Conservation (phyloP, 2,797 vertebrate genomes). For the Catharus ustulatus region DNA sequence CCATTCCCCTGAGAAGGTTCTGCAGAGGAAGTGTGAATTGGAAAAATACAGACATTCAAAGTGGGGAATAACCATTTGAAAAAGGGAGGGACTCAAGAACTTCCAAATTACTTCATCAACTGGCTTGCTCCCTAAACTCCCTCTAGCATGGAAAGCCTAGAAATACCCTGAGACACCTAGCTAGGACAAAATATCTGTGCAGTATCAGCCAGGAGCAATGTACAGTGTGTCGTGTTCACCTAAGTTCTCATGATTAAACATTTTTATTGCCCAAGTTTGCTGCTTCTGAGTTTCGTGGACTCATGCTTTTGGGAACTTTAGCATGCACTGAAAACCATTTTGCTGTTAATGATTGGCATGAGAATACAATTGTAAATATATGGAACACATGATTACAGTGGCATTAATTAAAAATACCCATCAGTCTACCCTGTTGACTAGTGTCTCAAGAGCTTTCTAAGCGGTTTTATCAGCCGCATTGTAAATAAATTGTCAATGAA, state of each 20-base stretch:
- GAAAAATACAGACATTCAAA: not conserved
- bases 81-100: not conserved
- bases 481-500: slow-evolving; percentile 66
- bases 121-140: not conserved
- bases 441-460: slow-evolving; percentile 56
- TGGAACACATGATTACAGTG: not conserved
- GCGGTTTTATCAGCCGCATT: slow-evolving; percentile 50
- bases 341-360: not conserved
- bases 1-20: not conserved
- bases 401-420: slow-evolving; percentile 59
- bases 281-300: not conserved
- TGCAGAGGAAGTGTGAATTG: not conserved
- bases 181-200: not conserved
- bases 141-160: not conserved
- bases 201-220: not conserved
- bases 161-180: not conserved
- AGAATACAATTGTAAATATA: not conserved
- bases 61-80: not conserved
- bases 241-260: not conserved
- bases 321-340: not conserved
- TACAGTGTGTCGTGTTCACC: not conserved
- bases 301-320: not conserved
- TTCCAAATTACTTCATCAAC: not conserved
- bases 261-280: not conserved
- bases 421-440: slow-evolving; percentile 3